phyloP scores from a whole-genome alignment of 2,888 invertebrate species.

The Monopis laevigella region DNA sequence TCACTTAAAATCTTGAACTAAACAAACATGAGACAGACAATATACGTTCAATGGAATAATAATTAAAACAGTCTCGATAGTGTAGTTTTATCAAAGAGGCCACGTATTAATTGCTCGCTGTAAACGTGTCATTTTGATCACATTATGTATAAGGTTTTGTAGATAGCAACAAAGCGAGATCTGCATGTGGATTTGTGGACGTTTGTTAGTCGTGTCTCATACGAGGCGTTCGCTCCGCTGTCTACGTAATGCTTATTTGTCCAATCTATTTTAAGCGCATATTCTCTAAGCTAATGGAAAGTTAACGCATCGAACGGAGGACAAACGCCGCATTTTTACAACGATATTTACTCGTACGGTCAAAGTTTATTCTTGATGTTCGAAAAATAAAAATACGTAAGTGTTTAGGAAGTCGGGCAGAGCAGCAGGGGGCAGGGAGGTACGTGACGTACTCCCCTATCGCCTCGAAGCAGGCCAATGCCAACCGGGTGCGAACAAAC shows the following conservation, averaged over 20 bases:
- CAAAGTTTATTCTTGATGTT: too few relatives aligned
- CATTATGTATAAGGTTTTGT: not conserved
- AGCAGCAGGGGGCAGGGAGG: constrained; percentile 8
- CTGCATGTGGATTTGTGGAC: not conserved
- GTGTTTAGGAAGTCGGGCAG: not conserved
- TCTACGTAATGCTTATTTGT: constrained; percentile 40
- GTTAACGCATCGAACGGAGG: constrained; percentile 38
- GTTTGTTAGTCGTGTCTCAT: not conserved
- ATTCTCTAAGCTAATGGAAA: constrained; percentile 51
- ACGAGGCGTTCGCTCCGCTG: constrained; percentile 21
- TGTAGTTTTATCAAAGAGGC: not conserved
- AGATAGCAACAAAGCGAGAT: not conserved
- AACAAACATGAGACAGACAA: too few relatives aligned
- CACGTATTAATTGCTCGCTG: not conserved
- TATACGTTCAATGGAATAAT: too few relatives aligned
- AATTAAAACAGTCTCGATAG: too few relatives aligned
- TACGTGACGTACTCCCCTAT: constrained; percentile 12
- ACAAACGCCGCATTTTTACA: not conserved
- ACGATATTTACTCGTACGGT: too few relatives aligned
- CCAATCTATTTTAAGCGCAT: constrained; percentile 50
- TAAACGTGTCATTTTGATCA: constrained; percentile 1
- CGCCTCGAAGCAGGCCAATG: constrained; percentile 17
- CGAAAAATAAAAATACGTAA: not conserved
- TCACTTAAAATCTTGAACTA: too few relatives aligned
- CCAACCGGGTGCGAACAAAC: constrained; percentile 16